Percentiles rank a stretch among this genome's conserved stretches.
Evolutionary conservation across 2,113 vertebrate species (phyloP).

Genomic region (Antennarius striatus): DNA sequence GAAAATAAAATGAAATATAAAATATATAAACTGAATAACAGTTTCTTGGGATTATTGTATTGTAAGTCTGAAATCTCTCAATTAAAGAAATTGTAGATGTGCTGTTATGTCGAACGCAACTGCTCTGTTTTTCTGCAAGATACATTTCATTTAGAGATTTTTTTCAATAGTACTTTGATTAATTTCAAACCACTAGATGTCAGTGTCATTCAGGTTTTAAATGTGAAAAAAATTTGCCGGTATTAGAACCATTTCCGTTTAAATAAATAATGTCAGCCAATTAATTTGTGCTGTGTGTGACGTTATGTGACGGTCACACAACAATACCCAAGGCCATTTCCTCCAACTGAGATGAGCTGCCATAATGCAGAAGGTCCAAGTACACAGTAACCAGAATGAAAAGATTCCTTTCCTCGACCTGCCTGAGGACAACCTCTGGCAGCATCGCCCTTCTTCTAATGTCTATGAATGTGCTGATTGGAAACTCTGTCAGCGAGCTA

Average conservation of each 20-base stretch:
- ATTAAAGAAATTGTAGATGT: no score
- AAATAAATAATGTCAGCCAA: background rate
- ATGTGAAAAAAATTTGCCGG: background rate
- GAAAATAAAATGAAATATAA: no score
- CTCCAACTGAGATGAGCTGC: conserved; percentile 43
- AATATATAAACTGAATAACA: no score
- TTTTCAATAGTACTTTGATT: no score
- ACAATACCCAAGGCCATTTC: conserved; percentile 44
- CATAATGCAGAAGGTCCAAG: conserved; percentile 55
- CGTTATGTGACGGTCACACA: conserved; percentile 26
- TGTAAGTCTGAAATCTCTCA: no score
- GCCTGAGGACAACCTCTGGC: conserved; percentile 18
- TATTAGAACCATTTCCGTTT: background rate
- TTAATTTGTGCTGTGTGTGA: conserved; percentile 21
- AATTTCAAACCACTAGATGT: conserved; percentile 52
- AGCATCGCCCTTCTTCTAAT: conserved; percentile 18
- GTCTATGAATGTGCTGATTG: conserved; percentile 17
- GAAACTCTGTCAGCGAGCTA: conserved; percentile 21
- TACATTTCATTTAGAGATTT: no score
- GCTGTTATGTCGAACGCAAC: no score
- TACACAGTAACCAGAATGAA: conserved; percentile 50
- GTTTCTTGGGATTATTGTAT: no score
- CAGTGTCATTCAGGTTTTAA: conserved; percentile 52
- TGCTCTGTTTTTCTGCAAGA: no score
- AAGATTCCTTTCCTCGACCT: conserved; percentile 24